Evolutionary conservation across 2,797 vertebrate genomes (phyloP).

Genomic region (Myotis findleyi): DNA sequence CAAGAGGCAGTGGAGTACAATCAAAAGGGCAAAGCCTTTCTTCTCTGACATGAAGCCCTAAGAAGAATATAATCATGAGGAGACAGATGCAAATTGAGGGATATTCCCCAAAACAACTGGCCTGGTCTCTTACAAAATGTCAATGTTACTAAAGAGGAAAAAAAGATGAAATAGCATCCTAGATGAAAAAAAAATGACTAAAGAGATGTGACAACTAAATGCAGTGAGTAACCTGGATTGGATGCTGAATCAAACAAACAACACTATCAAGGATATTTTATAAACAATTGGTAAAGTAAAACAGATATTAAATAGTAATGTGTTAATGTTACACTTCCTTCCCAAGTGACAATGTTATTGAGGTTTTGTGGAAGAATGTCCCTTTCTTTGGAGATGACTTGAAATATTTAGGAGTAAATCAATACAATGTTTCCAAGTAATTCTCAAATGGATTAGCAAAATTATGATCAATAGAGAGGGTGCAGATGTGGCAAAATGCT

Average conservation of each 20-base stretch:
- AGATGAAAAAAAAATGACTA: neutral
- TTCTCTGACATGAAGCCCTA: neutral
- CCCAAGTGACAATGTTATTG: neutral
- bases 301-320: slow-evolving; percentile 4
- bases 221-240: neutral
- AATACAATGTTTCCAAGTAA: slow-evolving; percentile 35
- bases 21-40: neutral
- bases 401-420: slow-evolving; percentile 49
- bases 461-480: neutral
- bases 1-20: neutral
- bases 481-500: neutral
- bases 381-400: slow-evolving; percentile 31
- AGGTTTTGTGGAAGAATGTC: slow-evolving; percentile 33
- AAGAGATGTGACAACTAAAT: neutral
- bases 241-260: neutral
- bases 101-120: neutral
- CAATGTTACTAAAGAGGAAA: neutral
- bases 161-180: neutral
- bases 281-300: slow-evolving; percentile 26
- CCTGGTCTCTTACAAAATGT: neutral
- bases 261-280: neutral
- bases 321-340: neutral
- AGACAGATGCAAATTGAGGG: neutral
- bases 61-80: neutral
- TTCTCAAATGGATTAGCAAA: slow-evolving; percentile 48